Base-by-base conservation (phyloP, 2,888 invertebrate genomes). In the Copidosoma aretas region DNA sequence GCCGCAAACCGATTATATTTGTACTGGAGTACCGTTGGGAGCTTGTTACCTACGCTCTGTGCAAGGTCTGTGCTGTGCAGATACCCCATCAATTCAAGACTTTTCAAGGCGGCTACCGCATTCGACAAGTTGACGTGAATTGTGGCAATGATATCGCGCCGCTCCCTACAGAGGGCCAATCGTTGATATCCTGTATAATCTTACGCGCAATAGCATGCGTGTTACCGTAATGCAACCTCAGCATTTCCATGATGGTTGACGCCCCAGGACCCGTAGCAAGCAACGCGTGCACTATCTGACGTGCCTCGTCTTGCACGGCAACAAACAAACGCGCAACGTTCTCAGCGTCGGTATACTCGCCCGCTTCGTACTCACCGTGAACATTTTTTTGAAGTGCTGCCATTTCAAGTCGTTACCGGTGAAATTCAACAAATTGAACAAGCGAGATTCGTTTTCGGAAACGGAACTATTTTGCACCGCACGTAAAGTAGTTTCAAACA, bases 251-350 rank as follows among this genome's bases (percentile, higher is more conserved):
- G 10, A 60, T 24, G 1, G 24, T 19, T 12, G 10, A 17, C 1
- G 61, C 25, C 12, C 24, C 24, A 10, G 8, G 24, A 32, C 49
- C 21, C 4, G 51, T 58, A 17, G 51, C 59, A 1, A 59, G 19
- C n/a, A 65, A 17, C 17, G 52, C 25, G 19, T 19, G 14, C 10
- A 59, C 66, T 4, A 52, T 10, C 21, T 66, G 53, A 0, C 54
- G 49, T 17, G 52, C 60, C 5, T 54, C 39, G 3, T 53, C 63
- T 43, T 60, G 24, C 8, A 32, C 32, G 4, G 32, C 32, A 32
- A 32, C 46, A 54, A 60, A 66, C 10, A 60, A 52, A n/a, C 66
- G 66, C 14, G 60, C 19, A 1, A 60, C 53, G 17, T 66, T 66
- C 21, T 66, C 66, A 2, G 41, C 32, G 15, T 60, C 54, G 1